These are phyloP conservation scores for Ditula angustiorana DNA, from an alignment of 2,888 invertebrate genomes.

Conservation along the genomic window DNA sequence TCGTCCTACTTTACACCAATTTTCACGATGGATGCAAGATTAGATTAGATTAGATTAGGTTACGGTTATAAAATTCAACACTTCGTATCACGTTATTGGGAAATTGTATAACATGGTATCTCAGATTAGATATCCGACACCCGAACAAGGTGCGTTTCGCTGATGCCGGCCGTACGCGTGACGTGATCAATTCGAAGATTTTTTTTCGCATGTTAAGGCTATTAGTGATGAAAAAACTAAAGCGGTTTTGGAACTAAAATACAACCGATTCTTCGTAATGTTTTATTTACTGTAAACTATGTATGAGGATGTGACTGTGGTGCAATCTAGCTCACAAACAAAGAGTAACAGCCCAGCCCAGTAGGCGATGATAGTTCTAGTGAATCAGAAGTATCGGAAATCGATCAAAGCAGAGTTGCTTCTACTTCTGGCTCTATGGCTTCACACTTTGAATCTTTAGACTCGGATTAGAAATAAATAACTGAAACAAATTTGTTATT, in stretches of 20 bases:
- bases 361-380: not conserved
- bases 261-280: not conserved
- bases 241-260: not conserved
- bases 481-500: too few species aligned
- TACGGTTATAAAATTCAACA: too few species aligned
- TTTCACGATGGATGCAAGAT: too few species aligned
- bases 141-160: not conserved
- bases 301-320: not conserved
- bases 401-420: too few species aligned
- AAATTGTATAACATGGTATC: not conserved
- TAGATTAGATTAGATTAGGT: too few species aligned
- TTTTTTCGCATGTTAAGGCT: not conserved
- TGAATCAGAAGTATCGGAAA: too few species aligned
- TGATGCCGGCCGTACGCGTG: not conserved
- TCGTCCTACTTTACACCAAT: too few species aligned
- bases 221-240: not conserved
- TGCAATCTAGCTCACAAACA: not conserved
- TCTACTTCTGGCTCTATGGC: too few species aligned
- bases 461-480: too few species aligned
- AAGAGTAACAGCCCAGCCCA: not conserved
- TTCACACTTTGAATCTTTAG: too few species aligned
- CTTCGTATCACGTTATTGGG: too few species aligned
- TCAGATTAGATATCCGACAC: not conserved
- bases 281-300: not conserved
- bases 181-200: not conserved